Conservation (phyloP, 35 echinoderm and acorn worm species). For the Strongylocentrotus purpuratus region DNA sequence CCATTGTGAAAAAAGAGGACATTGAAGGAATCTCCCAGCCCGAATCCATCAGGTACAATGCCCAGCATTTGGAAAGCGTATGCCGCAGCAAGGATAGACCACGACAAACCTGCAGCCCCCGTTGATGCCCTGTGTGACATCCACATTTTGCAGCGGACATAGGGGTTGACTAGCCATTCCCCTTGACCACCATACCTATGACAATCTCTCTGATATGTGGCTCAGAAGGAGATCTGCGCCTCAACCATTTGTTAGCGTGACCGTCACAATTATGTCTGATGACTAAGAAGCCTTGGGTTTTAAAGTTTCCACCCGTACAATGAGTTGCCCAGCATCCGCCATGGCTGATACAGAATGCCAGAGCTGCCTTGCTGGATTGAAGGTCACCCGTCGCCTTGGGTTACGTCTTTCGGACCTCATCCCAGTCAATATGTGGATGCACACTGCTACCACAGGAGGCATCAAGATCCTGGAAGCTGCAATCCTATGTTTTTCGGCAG, state of each 20-base stretch:
- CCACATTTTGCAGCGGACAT: background rate
- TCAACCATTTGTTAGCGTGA: background rate
- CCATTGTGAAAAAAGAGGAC: constrained; percentile 34
- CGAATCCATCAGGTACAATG: background rate
- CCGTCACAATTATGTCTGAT: background rate
- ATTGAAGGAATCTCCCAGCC: background rate
- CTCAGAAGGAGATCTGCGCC: background rate
- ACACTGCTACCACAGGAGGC: no score
- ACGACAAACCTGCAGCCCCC: background rate
- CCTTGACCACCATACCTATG: constrained; percentile 42
- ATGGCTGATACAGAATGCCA: background rate
- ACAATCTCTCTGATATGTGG: constrained; percentile 29
- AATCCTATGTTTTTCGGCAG: no score
- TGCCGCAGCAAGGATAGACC: background rate
- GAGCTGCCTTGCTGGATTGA: background rate
- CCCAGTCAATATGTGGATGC: no score
- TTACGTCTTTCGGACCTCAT: background rate
- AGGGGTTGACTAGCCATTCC: background rate
- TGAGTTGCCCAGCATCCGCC: background rate
- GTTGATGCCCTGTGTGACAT: background rate
- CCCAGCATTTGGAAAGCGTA: background rate
- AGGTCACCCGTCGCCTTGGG: background rate
- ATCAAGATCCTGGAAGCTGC: no score
- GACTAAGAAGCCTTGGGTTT: background rate
- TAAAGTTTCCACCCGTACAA: background rate